Conservation (phyloP, 2,113 vertebrate species). For the Natator depressus region DNA sequence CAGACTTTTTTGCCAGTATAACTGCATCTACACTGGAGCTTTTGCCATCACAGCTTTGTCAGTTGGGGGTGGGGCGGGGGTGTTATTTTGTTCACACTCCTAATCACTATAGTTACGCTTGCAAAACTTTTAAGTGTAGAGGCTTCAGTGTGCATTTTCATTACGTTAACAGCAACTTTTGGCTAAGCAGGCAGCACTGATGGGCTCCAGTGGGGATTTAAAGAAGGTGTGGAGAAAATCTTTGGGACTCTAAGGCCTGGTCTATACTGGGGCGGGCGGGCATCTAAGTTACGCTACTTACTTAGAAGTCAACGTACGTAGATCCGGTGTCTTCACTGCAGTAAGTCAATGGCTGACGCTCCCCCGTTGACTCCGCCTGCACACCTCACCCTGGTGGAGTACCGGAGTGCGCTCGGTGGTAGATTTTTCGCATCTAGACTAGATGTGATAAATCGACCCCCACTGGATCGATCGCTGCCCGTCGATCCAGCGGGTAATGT, state of each 20-base stretch:
- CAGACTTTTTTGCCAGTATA: not conserved
- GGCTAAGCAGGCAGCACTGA: not conserved
- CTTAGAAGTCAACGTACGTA: too few species aligned
- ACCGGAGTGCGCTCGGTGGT: too few species aligned
- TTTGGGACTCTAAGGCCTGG: not conserved
- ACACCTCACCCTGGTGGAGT: too few species aligned
- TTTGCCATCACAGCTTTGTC: not conserved
- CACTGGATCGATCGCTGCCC: too few species aligned
- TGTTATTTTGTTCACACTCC: not conserved
- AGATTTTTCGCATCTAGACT: too few species aligned
- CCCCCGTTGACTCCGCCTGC: too few species aligned
- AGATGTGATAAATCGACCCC: too few species aligned
- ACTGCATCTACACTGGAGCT: not conserved
- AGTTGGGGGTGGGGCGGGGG: not conserved
- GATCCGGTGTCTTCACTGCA: too few species aligned
- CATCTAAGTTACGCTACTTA: too few species aligned
- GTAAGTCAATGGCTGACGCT: too few species aligned
- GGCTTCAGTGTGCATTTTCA: not conserved
- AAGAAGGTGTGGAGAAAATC: not conserved
- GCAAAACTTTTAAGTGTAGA: not conserved
- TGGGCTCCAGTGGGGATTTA: not conserved
- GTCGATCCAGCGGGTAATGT: too few species aligned
- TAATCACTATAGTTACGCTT: not conserved
- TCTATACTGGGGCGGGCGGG: too few species aligned
- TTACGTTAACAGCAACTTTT: not conserved